phyloP scores from a whole-genome alignment of 1,140 invertebrate genomes.

The Drosophila sp. region DNA sequence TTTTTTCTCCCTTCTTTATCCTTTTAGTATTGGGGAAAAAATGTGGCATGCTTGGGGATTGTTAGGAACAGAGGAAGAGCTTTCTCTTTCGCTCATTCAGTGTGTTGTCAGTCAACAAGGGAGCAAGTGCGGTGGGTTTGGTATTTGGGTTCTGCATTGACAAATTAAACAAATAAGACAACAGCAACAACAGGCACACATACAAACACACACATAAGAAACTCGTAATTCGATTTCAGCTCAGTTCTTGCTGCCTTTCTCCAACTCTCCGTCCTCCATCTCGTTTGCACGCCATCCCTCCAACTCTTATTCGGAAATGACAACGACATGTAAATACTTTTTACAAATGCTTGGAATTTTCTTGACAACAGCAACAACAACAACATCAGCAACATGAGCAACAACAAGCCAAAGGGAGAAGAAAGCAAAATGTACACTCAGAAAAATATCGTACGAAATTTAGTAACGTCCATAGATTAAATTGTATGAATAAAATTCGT shows the following conservation, averaged over 20 bases:
- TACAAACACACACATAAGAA: slow-evolving; percentile 14
- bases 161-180: slow-evolving; percentile 81
- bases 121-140: slow-evolving; percentile 29
- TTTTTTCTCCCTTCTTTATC: neutral
- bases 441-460: neutral
- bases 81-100: neutral
- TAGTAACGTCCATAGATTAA: too few species aligned
- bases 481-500: too few species aligned
- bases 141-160: slow-evolving; percentile 34
- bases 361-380: slow-evolving; percentile 41
- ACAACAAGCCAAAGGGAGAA: slow-evolving; percentile 9
- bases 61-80: neutral
- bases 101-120: slow-evolving; percentile 42
- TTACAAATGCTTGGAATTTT: slow-evolving; percentile 55
- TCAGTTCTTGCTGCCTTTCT: slow-evolving; percentile 1
- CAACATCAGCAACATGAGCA: neutral
- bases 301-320: slow-evolving; percentile 45
- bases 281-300: neutral
- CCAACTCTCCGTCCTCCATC: neutral
- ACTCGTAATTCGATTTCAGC: slow-evolving; percentile 73
- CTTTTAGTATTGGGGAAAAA: neutral
- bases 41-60: neutral
- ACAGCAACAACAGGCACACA: slow-evolving; percentile 45
- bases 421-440: neutral
- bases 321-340: slow-evolving; percentile 80